A percentile compares a stretch with the other conserved stretches of the same genome.
These are phyloP conservation scores for Epizoanthus ramosus DNA, from an alignment of 92 coral and sea anemone genomes.

Conservation along the genomic window DNA sequence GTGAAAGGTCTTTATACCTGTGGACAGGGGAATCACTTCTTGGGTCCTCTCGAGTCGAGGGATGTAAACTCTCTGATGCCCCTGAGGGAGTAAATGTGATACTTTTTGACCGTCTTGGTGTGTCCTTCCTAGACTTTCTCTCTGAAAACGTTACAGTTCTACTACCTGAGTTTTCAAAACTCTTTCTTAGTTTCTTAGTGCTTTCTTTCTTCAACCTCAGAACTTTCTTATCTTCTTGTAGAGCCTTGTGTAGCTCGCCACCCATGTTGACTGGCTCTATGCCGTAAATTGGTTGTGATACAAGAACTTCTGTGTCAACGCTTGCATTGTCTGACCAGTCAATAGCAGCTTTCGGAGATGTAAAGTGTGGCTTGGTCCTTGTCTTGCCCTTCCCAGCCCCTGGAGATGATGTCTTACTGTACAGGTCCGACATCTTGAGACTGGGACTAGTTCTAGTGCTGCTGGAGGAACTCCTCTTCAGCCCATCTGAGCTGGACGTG, in stretches of 20 bases:
- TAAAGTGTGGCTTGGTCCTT: slow-evolving; percentile 21
- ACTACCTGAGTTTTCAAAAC: slow-evolving; percentile 53
- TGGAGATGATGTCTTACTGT: slow-evolving; percentile 34
- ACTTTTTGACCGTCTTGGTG: slow-evolving; percentile 68
- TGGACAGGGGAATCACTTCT: slow-evolving; percentile 49
- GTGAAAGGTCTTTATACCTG: slow-evolving; percentile 33
- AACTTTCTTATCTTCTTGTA: slow-evolving; percentile 78
- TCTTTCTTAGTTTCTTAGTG: slow-evolving; percentile 79
- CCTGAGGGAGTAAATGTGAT: slow-evolving; percentile 28
- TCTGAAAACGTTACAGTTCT: slow-evolving; percentile 45
- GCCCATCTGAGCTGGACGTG: slow-evolving; percentile 49
- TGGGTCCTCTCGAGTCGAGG: slow-evolving; percentile 40
- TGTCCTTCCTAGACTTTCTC: slow-evolving; percentile 46
- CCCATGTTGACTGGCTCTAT: slow-evolving; percentile 95
- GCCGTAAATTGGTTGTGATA: slow-evolving; percentile 92
- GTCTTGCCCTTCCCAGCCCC: slow-evolving; percentile 51
- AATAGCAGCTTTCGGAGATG: slow-evolving; percentile 32
- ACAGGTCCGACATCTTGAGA: slow-evolving; percentile 81
- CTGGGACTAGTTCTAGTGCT: slow-evolving; percentile 49
- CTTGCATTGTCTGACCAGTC: slow-evolving; percentile 91
- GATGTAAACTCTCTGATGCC: slow-evolving; percentile 49
- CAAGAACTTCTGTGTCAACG: slow-evolving; percentile 86
- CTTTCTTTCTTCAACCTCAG: slow-evolving; percentile 74
- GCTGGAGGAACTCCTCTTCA: slow-evolving; percentile 35
- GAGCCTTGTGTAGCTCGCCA: slow-evolving; percentile 79